Evolutionary conservation across 2,797 vertebrate genomes (phyloP), one percentile per base, ranked within the genome.

Genomic region (Phaenicophaeus curvirostris): DNA sequence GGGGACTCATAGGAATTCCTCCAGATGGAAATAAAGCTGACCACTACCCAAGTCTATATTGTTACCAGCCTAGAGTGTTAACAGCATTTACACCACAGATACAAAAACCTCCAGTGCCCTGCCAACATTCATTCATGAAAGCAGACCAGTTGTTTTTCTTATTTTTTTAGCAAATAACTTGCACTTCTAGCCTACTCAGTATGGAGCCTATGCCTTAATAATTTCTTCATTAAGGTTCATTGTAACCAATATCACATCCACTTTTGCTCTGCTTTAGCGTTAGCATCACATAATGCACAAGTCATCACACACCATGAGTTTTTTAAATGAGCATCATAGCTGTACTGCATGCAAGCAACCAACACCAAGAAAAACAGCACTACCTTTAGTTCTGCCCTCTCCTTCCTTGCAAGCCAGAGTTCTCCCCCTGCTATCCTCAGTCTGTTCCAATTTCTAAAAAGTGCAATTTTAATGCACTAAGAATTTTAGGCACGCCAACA

Each of bases 401-500:
- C 46, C 71, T 54, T 71, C 42, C 41, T 68, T 46, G n/a, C 53
- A 68, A 85, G 42, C 8, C 76, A 65, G 35, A 37, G 37, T 31
- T 27, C 14, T 62, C 51, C 68, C 50, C 71, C 23, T 50, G 44
- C 54, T 79, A 39, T 15, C 25, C 19, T 89, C 54, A 53, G 19
- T 27, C 50, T 37, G 39, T 51, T 89, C 54, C 85, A 11, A 37
- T 35, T 87, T 90, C 53, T 61, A 82, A 63, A 91, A 82, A 91
- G n/a, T n/a, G 18, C 17, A 76, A 19, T 76, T 87, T 91, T 78
- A 93, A 86, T 82, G 84, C 48, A 65, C 42, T 6, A 23, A 57
- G 81, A 95, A 96, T 91, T 94, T 84, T 71, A 92, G 63, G 85
- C 91, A 94, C 73, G 82, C 61, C 61, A 68, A 92, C 35, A 86